These are phyloP conservation scores for Spatula versicolor DNA, from an alignment of 2,797 vertebrate genomes.

Conservation along the genomic window DNA sequence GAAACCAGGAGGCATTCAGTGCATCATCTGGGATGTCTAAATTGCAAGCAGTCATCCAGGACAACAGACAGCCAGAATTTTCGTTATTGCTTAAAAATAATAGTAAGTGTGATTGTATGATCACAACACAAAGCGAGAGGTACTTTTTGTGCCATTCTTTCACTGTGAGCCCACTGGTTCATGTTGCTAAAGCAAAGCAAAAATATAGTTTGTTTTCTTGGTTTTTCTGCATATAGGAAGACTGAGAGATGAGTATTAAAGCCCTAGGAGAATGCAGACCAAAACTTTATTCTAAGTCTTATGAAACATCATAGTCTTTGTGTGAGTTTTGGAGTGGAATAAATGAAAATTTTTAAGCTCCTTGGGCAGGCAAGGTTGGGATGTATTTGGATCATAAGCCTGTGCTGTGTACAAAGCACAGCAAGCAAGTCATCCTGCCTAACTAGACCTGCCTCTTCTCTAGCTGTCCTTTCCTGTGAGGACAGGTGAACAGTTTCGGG, in stretches of 20 bases:
- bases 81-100: background rate
- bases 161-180: background rate
- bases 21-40: background rate
- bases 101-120: background rate
- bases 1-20: background rate
- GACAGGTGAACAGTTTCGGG: background rate
- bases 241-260: background rate
- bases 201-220: background rate
- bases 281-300: background rate
- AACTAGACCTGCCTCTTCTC: background rate
- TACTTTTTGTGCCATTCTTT: background rate
- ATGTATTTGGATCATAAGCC: background rate
- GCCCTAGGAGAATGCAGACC: background rate
- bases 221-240: background rate
- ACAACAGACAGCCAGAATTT: background rate
- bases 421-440: background rate
- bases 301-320: background rate
- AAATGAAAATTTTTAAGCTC: background rate
- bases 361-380: background rate
- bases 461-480: background rate
- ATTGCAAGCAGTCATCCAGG: background rate
- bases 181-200: background rate
- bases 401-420: background rate
- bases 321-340: background rate
- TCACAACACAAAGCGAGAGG: background rate